Conservation (phyloP, 2,113 vertebrate species). For the Pandion haliaetus region DNA sequence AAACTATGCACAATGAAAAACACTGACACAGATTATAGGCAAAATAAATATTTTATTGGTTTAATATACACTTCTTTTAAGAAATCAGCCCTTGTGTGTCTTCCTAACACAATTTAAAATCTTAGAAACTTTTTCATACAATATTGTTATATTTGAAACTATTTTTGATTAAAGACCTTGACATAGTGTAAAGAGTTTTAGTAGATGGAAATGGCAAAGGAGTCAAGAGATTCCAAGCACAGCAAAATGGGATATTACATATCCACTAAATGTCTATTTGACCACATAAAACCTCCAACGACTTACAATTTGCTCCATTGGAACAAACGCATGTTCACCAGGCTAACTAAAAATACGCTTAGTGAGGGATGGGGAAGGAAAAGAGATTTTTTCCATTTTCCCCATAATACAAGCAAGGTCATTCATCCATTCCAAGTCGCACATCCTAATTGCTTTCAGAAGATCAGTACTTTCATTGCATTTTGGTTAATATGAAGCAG, state of each 20-base stretch:
- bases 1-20: neutral
- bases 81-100: conserved; percentile 75
- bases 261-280: conserved; percentile 45
- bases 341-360: conserved; percentile 54
- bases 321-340: conserved; percentile 8
- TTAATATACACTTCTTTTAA: conserved; percentile 66
- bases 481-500: conserved; percentile 56
- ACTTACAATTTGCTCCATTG: neutral
- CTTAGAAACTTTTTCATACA: conserved; percentile 67
- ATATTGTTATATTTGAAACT: conserved; percentile 66
- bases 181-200: conserved; percentile 53
- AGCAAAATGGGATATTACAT: conserved; percentile 54
- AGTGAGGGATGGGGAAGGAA: neutral
- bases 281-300: conserved; percentile 40
- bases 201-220: conserved; percentile 55
- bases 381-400: conserved; percentile 47
- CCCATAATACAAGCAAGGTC: conserved; percentile 35
- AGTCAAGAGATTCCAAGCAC: conserved; percentile 45
- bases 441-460: conserved; percentile 52
- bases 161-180: conserved; percentile 73
- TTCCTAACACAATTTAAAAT: conserved; percentile 70
- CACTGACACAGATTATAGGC: conserved; percentile 63
- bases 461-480: conserved; percentile 41
- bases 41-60: conserved; percentile 89
- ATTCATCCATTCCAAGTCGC: conserved; percentile 53